Base-by-base conservation (phyloP, 1,140 invertebrate genomes). In the Drosophila bipectinata region DNA sequence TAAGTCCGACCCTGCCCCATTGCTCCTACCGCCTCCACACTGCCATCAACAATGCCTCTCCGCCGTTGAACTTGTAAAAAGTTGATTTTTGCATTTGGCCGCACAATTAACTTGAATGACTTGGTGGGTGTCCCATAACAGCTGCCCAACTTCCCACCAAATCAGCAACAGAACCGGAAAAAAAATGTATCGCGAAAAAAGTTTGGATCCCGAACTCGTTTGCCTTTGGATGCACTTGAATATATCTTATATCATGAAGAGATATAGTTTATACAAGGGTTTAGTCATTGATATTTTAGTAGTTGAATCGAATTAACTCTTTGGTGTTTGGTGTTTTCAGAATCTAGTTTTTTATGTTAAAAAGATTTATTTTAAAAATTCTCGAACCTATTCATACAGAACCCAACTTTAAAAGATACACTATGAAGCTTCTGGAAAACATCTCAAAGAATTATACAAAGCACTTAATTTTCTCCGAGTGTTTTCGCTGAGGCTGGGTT, bases 81-180 rank as follows among this genome's bases (percentile, higher is more conserved):
- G 83, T 87, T 82, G 82, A 88, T 87, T 87, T 87, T 87, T 87
- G 83, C 82, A 87, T 87, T 87, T 87, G 82, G 78, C 82, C 81
- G 81, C 82, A 87, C 82, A 87, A 87, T 87, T 87, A 87, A 87
- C 74, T 87, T 87, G 74, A 88, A 88, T 80, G 78, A 82, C 66
- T 71, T 71, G 75, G 72, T 64, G 68, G 59, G 71, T 48, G 68
- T 49, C 74, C 60, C 61, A 56, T 59, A 87, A 75, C 83, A 88
- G 73, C 73, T 87, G 81, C 62, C 61, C 77, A 45, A 51, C 63
- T 83, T 80, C 77, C 58, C 74, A 85, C 63, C 78, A 75, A 74
- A 82, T 72, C 48, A 61, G 74, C 61, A 67, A 54, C 51, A 75
- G 54, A 41, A 54, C 63, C 45, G 21, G 57, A 69, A 56, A 62